These are phyloP conservation scores for Lepidotrigona ventralis DNA, from an alignment of 1,140 invertebrate species.

Conservation along the genomic window DNA sequence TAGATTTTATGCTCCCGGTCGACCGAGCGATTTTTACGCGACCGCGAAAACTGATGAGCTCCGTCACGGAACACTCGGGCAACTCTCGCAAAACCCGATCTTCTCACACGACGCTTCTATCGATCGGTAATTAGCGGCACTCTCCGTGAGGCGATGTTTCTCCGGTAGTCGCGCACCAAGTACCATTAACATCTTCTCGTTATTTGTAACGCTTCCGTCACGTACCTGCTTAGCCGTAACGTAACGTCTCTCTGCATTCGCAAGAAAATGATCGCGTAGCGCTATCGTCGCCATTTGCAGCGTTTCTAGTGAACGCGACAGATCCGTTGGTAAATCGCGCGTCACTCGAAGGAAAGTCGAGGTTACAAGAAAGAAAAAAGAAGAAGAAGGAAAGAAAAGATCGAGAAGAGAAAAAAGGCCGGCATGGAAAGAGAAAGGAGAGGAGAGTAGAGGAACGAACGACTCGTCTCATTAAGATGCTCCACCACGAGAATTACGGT, in stretches of 20 bases:
- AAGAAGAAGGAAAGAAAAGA: background rate
- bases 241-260: background rate
- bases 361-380: too few species aligned
- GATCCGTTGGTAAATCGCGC: conserved; percentile 6
- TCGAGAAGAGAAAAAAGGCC: background rate
- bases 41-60: background rate
- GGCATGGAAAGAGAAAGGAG: background rate
- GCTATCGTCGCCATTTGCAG: conserved; percentile 36
- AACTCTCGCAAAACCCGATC: background rate
- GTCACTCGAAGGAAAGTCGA: background rate
- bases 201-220: conserved; percentile 28
- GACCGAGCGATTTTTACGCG: background rate
- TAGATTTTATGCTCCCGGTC: background rate
- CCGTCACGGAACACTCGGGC: background rate
- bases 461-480: conserved; percentile 69
- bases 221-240: background rate
- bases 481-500: conserved; percentile 65
- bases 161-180: background rate
- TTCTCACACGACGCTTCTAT: background rate
- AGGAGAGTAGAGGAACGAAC: too few species aligned
- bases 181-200: conserved; percentile 18
- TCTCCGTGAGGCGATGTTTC: background rate
- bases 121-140: conserved; percentile 16
- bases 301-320: background rate
- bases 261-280: conserved; percentile 55